These are phyloP conservation scores for Ceratitis capitata DNA, from an alignment of 1,140 invertebrate species.

Conservation along the genomic window DNA sequence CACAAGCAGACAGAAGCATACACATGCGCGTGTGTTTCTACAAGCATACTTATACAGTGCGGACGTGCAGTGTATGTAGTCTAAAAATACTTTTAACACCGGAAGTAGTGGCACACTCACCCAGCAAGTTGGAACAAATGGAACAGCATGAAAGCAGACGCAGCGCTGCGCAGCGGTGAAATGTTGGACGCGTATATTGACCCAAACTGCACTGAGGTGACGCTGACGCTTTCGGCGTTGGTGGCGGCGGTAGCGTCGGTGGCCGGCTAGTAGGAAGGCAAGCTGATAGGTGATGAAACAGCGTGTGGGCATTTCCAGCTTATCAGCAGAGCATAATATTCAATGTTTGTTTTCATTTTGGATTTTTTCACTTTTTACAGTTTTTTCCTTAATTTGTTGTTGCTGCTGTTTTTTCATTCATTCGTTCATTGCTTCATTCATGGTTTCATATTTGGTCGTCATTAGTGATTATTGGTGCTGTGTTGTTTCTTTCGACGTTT, in stretches of 20 bases:
- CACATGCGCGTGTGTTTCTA: not conserved
- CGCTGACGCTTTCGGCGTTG: not conserved
- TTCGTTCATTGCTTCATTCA: too few relatives aligned
- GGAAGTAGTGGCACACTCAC: slow-evolving; percentile 26
- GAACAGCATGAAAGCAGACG: not conserved
- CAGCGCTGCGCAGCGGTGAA: not conserved
- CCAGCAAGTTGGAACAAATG: not conserved
- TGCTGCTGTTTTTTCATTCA: not conserved
- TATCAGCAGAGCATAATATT: not conserved
- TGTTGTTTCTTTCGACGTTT: too few relatives aligned
- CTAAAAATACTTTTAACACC: slow-evolving; percentile 21
- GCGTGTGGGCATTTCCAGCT: not conserved
- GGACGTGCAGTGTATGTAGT: not conserved
- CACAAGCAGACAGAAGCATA: not conserved
- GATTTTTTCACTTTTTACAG: not conserved
- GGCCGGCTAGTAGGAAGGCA: not conserved
- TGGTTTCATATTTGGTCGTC: too few relatives aligned
- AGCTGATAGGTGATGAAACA: too few relatives aligned
- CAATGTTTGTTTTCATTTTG: slow-evolving; percentile 24
- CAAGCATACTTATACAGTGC: not conserved
- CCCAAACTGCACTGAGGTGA: not conserved
- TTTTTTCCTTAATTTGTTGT: not conserved
- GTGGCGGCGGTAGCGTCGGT: not conserved
- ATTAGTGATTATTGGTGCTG: not conserved
- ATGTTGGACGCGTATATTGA: not conserved